These are phyloP conservation scores for Hippoglossus stenolepis DNA, from an alignment of 2,113 vertebrate species.

Conservation along the genomic window DNA sequence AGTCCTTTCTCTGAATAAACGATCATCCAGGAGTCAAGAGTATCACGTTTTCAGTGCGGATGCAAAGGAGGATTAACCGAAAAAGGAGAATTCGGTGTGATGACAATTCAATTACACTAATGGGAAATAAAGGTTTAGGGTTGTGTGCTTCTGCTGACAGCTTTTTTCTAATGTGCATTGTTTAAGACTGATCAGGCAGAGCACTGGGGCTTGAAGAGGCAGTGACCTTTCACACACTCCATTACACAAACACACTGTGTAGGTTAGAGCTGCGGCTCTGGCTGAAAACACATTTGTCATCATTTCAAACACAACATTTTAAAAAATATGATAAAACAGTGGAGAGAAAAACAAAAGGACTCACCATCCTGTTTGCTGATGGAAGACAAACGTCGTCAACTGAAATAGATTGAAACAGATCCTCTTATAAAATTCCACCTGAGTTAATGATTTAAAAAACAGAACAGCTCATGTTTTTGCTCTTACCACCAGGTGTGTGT, in stretches of 20 bases:
- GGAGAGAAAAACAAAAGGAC: constrained; percentile 17
- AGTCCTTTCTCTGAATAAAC: constrained; percentile 19
- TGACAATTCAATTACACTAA: constrained; percentile 1
- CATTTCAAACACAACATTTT: not conserved
- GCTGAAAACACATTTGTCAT: not conserved
- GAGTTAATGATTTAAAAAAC: not conserved
- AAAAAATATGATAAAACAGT: not conserved
- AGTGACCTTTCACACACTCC: constrained; percentile 58
- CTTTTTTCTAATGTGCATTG: constrained; percentile 24
- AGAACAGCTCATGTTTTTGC: not conserved
- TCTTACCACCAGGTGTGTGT: constrained; percentile 54
- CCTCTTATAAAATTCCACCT: not conserved
- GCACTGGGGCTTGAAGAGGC: constrained; percentile 8
- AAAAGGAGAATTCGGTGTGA: not conserved
- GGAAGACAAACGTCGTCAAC: not conserved
- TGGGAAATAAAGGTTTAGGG: not conserved
- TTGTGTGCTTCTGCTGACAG: not conserved
- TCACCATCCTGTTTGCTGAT: constrained; percentile 57
- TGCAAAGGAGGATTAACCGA: not conserved
- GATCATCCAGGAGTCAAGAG: not conserved
- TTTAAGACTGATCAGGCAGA: constrained; percentile 34
- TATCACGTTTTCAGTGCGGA: not conserved
- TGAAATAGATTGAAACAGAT: not conserved
- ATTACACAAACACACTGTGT: constrained; percentile 31
- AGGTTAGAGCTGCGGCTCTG: constrained; percentile 12